phyloP scores from a whole-genome alignment of 2,888 invertebrate genomes.

The Xestia sexstrigata region DNA sequence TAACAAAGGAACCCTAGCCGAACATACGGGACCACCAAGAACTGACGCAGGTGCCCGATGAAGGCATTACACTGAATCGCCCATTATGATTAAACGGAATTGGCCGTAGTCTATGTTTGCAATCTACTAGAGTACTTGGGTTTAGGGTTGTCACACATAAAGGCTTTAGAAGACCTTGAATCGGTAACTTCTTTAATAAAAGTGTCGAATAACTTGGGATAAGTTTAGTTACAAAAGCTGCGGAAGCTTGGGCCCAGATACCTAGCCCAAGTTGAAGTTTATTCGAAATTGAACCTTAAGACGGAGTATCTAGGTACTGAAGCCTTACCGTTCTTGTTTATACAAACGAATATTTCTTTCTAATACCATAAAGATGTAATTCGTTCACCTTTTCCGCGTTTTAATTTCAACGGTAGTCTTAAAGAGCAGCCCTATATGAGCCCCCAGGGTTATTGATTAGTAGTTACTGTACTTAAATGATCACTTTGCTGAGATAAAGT shows the following conservation, averaged over 20 bases:
- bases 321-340: not conserved
- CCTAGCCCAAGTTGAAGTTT: not conserved
- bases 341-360: not conserved
- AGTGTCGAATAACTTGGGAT: not conserved
- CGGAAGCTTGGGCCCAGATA: not conserved
- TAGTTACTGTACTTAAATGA: constrained; percentile 75
- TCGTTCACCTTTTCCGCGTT: not conserved
- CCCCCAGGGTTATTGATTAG: constrained; percentile 84
- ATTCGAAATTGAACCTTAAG: not conserved
- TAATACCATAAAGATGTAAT: not conserved
- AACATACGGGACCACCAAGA: constrained; percentile 71
- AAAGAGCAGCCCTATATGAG: constrained; percentile 64
- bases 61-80: constrained; percentile 87
- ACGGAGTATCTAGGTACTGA: not conserved
- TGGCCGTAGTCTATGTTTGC: constrained; percentile 83
- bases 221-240: not conserved
- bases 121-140: constrained; percentile 79
- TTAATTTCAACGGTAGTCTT: not conserved
- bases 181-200: not conserved
- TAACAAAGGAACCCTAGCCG: constrained; percentile 63
- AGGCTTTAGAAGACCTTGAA: not conserved
- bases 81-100: constrained; percentile 87
- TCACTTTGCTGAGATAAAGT: constrained; percentile 74
- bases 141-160: constrained; percentile 58
- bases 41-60: constrained; percentile 85